A percentile compares a stretch with the other conserved stretches of the same genome.
phyloP scores from a whole-genome alignment of 37 sponge, comb jelly and placozoan species.

The Crambe crambe region DNA sequence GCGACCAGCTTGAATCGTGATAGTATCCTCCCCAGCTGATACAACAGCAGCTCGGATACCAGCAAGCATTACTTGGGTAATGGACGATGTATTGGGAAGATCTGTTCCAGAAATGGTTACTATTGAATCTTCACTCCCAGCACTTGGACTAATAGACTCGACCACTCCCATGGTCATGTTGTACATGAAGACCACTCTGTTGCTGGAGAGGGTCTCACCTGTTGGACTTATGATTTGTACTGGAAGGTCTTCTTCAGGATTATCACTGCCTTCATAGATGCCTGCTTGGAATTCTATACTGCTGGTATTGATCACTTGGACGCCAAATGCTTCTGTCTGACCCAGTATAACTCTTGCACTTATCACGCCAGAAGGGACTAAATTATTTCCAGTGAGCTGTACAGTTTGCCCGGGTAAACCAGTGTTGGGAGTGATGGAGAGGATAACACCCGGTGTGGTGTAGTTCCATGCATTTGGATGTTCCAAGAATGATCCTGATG shows the following conservation, averaged over 20 bases:
- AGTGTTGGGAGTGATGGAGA: constrained; percentile 2
- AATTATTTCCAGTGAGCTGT: constrained; percentile 21
- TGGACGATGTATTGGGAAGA: constrained; percentile 25
- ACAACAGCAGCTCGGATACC: constrained; percentile 17
- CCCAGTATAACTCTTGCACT: constrained; percentile 41
- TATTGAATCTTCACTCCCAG: constrained; percentile 39
- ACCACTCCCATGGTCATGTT: constrained; percentile 13
- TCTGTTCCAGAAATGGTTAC: constrained; percentile 54
- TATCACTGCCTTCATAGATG: constrained; percentile 15
- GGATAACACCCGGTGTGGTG: constrained; percentile 33
- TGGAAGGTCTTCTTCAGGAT: constrained; percentile 27
- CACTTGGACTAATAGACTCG: constrained; percentile 17
- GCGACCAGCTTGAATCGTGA: constrained; percentile 29
- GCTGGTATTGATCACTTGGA: constrained; percentile 19
- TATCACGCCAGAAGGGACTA: constrained; percentile 13
- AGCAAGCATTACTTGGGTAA: constrained; percentile 29
- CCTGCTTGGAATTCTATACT: constrained; percentile 25
- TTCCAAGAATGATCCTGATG: constrained; percentile 49
- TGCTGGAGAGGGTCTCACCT: constrained; percentile 33
- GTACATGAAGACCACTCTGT: constrained; percentile 26
- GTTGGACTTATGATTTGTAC: constrained; percentile 29
- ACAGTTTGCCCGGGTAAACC: constrained; percentile 40
- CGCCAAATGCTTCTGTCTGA: constrained; percentile 15
- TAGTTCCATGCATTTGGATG: constrained; percentile 43
- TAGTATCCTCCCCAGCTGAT: constrained; percentile 5